Base-by-base conservation (phyloP, 2,888 invertebrate species). In the Parnassius apollo region DNA sequence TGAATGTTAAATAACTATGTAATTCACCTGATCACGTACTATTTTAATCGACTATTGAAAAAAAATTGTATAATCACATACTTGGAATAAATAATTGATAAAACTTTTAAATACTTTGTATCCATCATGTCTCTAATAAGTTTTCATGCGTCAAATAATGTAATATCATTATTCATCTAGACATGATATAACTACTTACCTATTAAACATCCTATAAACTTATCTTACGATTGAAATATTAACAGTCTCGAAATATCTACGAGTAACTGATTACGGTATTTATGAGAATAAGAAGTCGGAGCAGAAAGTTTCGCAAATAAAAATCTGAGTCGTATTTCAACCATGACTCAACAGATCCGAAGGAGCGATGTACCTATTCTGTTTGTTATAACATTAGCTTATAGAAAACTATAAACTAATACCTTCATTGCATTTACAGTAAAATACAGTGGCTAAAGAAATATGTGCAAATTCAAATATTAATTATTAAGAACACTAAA, bases 241-340 rank as follows among this genome's bases (percentile, higher is more conserved):
- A 7, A 35, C 35, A 7, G 35, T 35, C 7, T 35, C 48, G 52
- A 48, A 57, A 63, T 22, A 59, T 63, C 55, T 45, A 42, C 59
- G 62, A 58, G 54, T 62, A 58, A 62, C 55, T 50, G 49, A 63
- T 55, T 58, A 59, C 49, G 54, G 54, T 58, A 57, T 62, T 49
- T 22, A 25, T 25, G 13, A 54, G 54, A 49, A n/a, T 42, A 62
- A 54, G 49, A 42, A 51, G 11, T 13, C 52, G 46, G 48, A 42
- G 35, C 52, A 53, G 54, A 62, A 55, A 62, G 62, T 62, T 62
- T 55, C 58, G 54, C 50, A 55, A 62, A 62, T 51, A 45, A 62
- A 58, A 62, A 55, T 44, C n/a, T 25, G 8, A 42, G 53, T 35
- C 50, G 49, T 49, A 58, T 59, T 55, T 53, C 57, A 57, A 42